Evolutionary conservation across 2,113 vertebrate species (phyloP).

Genomic region (Crotalus horridus): DNA sequence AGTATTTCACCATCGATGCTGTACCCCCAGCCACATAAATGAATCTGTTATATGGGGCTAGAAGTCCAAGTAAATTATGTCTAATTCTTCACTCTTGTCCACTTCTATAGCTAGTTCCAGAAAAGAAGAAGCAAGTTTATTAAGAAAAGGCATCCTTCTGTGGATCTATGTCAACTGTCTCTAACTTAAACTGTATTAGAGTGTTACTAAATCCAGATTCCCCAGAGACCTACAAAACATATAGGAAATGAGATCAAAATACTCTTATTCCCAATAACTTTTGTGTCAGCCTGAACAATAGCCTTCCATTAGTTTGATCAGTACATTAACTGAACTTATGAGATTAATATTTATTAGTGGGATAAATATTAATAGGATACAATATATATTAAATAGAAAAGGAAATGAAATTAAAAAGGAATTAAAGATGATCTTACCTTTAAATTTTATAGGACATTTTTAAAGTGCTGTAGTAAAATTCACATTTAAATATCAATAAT

Average conservation of each 20-base stretch:
- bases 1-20: constrained; percentile 56
- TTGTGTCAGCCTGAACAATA: background rate
- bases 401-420: background rate
- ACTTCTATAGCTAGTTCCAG: constrained; percentile 50
- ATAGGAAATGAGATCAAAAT: constrained; percentile 28
- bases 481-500: background rate
- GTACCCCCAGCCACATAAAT: constrained; percentile 63
- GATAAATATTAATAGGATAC: background rate
- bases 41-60: constrained; percentile 57
- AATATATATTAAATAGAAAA: background rate
- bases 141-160: constrained; percentile 53
- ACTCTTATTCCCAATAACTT: background rate
- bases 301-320: constrained; percentile 15
- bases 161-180: constrained; percentile 60
- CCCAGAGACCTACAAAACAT: constrained; percentile 25
- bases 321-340: background rate
- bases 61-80: constrained; percentile 62
- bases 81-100: constrained; percentile 56
- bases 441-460: background rate
- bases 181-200: constrained; percentile 60
- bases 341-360: background rate
- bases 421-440: background rate
- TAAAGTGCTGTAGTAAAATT: background rate
- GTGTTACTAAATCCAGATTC: constrained; percentile 54
- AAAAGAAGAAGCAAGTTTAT: constrained; percentile 60